A percentile compares a stretch with the other conserved stretches of the same genome.
Conservation (phyloP, 2,113 vertebrate genomes). For the Eulemur macaco region DNA sequence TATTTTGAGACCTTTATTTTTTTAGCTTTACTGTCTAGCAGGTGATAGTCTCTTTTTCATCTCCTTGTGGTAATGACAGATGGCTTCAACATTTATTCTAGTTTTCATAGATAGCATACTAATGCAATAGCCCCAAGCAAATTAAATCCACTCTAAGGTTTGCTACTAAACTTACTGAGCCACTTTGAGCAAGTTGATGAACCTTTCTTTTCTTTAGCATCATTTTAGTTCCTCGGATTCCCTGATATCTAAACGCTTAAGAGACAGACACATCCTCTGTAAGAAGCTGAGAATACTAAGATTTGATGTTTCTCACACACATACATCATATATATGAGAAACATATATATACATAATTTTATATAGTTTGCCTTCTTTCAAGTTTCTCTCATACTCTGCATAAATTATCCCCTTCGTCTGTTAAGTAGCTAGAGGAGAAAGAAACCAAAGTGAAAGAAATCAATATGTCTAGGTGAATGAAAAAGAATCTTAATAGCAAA, state of each 20-base stretch:
- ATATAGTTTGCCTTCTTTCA: conserved; percentile 15
- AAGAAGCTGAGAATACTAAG: not conserved
- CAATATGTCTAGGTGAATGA: conserved; percentile 13
- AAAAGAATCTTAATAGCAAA: not conserved
- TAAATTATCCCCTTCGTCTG: conserved; percentile 27
- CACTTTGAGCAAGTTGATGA: conserved; percentile 63
- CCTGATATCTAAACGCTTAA: conserved; percentile 12
- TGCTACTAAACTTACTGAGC: conserved; percentile 55
- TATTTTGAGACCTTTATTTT: conserved; percentile 39
- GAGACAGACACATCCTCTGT: not conserved
- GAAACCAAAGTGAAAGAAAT: conserved; percentile 48
- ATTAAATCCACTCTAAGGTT: conserved; percentile 59
- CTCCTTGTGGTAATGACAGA: conserved; percentile 64
- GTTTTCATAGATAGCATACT: conserved; percentile 66
- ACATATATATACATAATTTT: not conserved
- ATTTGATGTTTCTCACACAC: conserved; percentile 5
- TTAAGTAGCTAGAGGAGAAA: conserved; percentile 51
- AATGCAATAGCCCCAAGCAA: conserved; percentile 64
- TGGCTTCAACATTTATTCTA: conserved; percentile 63
- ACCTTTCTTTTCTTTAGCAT: conserved; percentile 26
- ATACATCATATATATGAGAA: not conserved
- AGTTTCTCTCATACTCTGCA: not conserved
- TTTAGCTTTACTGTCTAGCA: conserved; percentile 47
- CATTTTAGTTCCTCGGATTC: conserved; percentile 21
- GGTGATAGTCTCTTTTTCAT: conserved; percentile 61